Conservation (phyloP, 2,888 invertebrate genomes). For the Tetropium fuscum region DNA sequence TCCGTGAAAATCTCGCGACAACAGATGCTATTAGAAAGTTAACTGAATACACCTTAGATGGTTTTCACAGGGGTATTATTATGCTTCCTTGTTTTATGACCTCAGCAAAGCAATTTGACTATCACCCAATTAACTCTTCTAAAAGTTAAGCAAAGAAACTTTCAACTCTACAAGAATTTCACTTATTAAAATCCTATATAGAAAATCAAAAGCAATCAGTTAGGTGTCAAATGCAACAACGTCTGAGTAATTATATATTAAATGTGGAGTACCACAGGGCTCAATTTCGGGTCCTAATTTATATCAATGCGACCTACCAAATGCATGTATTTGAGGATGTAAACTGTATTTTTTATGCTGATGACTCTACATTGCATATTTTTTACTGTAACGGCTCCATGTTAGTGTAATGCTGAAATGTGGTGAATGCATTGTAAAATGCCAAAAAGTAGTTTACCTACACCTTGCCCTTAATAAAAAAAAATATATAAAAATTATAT, state of each 20-base stretch:
- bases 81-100: not conserved
- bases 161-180: not conserved
- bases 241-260: not conserved
- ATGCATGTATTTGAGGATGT: too few relatives aligned
- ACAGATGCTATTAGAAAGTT: too few relatives aligned
- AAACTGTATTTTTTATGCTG: not conserved
- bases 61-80: too few relatives aligned
- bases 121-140: not conserved
- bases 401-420: not conserved
- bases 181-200: not conserved
- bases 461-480: not conserved
- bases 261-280: not conserved
- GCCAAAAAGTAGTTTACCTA: not conserved
- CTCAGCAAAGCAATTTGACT: not conserved
- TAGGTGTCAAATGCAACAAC: not conserved
- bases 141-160: not conserved
- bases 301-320: too few relatives aligned
- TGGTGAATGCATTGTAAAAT: not conserved
- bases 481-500: not conserved
- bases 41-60: too few relatives aligned
- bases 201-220: not conserved
- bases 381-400: not conserved
- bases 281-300: not conserved
- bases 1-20: too few relatives aligned
- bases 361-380: not conserved